Percentiles rank a stretch among this genome's conserved stretches.
phyloP scores from a whole-genome alignment of 2,888 invertebrate species.

The Clostera curtula region DNA sequence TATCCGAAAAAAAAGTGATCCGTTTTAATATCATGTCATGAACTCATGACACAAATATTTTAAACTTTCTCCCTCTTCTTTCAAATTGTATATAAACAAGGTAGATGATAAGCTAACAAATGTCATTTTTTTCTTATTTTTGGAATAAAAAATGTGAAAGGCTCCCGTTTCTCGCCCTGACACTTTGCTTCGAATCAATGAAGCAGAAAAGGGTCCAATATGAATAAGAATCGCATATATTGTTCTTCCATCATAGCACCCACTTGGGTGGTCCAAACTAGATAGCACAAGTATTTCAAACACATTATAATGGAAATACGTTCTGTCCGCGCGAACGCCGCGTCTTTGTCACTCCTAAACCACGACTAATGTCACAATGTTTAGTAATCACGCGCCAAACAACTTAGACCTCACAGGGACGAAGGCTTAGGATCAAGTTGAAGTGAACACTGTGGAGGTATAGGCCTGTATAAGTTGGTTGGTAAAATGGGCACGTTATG shows the following conservation, averaged over 20 bases:
- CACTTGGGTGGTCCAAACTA: constrained; percentile 67
- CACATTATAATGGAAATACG: constrained; percentile 69
- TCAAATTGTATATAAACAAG: too few species aligned
- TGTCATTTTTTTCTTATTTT: too few species aligned
- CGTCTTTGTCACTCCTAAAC: constrained; percentile 47
- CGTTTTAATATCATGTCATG: too few species aligned
- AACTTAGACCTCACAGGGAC: constrained; percentile 18
- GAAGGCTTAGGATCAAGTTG: not conserved
- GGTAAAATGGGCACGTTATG: constrained; percentile 33
- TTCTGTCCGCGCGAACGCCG: constrained; percentile 43
- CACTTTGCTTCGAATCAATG: too few species aligned
- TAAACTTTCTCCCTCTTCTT: too few species aligned
- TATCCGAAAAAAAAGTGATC: too few species aligned
- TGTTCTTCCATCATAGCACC: constrained; percentile 62
- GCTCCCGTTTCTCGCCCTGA: too few species aligned
- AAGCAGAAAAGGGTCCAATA: constrained; percentile 28
- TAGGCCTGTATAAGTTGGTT: constrained; percentile 31
- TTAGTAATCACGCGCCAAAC: constrained; percentile 22
- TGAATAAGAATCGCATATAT: constrained; percentile 44
- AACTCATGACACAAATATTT: too few species aligned
- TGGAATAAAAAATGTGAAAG: too few species aligned
- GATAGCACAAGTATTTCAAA: constrained; percentile 65
- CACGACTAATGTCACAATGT: constrained; percentile 56
- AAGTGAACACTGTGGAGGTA: constrained; percentile 4
- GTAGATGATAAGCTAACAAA: too few species aligned